phyloP scores from a whole-genome alignment of 1,140 invertebrate species.

The Metaphire vulgaris region DNA sequence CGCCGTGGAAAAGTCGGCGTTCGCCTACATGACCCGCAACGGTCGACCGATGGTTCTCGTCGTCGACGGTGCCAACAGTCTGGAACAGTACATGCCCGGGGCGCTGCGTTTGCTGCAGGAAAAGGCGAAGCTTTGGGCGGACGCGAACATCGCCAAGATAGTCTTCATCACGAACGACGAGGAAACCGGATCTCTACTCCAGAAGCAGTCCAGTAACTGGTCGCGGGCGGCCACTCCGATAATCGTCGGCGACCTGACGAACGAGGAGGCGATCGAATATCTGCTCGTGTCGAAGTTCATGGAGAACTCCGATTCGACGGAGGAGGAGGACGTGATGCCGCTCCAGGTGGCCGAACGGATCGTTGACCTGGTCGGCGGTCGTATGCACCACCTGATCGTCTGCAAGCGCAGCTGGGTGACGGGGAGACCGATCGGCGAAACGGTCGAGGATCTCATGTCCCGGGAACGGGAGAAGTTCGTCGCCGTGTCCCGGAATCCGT shows the following conservation, averaged over 20 bases:
- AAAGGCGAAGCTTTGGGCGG: conserved; percentile 29
- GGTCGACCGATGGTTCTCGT: conserved; percentile 20
- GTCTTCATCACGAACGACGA: conserved; percentile 23
- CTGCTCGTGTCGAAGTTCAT: background rate
- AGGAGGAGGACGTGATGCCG: background rate
- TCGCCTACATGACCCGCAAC: conserved; percentile 4
- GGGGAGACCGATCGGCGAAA: conserved; percentile 2
- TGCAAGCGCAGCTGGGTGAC: background rate
- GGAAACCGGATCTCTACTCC: background rate
- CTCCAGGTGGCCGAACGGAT: background rate
- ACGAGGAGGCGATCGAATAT: conserved; percentile 11
- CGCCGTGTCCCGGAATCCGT: conserved; percentile 2
- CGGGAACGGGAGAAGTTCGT: conserved; percentile 24
- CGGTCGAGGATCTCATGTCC: conserved; percentile 1
- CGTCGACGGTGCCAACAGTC: conserved; percentile 18
- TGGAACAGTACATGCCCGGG: conserved; percentile 3
- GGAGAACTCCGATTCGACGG: background rate
- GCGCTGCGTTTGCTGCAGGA: conserved; percentile 19
- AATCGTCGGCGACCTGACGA: conserved; percentile 20
- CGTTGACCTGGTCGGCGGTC: conserved; percentile 18
- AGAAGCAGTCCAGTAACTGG: conserved; percentile 13
- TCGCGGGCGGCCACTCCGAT: conserved; percentile 22
- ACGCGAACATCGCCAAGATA: conserved; percentile 26
- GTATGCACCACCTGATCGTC: conserved; percentile 10
- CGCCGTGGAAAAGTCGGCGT: conserved; percentile 24